Evolutionary conservation across 2,113 vertebrate genomes (phyloP).

Genomic region (Sus scrofa): DNA sequence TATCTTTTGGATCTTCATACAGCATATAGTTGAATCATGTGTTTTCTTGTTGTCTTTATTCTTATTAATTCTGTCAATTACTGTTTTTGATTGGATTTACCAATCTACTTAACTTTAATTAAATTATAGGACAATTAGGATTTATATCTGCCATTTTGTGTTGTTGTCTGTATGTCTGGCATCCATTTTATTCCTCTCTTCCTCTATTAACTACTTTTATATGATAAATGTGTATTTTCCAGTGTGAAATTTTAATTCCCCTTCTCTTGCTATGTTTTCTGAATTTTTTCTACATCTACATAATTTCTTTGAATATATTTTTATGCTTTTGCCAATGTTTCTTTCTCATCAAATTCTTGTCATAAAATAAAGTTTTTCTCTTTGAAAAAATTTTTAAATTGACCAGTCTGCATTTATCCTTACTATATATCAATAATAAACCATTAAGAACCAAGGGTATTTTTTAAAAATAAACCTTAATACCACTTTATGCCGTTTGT

Average conservation of each 20-base stretch:
- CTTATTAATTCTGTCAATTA: background rate
- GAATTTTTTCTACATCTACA: too few relatives aligned
- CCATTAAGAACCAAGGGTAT: too few relatives aligned
- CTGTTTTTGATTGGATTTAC: background rate
- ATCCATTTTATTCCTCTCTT: background rate
- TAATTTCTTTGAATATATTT: too few relatives aligned
- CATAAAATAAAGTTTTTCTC: too few relatives aligned
- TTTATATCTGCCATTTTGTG: background rate
- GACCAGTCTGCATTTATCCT: too few relatives aligned
- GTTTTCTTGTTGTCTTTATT: background rate
- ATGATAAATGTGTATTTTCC: background rate
- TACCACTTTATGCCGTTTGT: too few relatives aligned
- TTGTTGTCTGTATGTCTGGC: background rate
- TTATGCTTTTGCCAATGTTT: too few relatives aligned
- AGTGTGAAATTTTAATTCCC: background rate
- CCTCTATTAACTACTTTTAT: background rate
- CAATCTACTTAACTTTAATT: background rate
- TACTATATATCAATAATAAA: too few relatives aligned
- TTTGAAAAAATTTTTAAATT: too few relatives aligned
- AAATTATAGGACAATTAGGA: background rate
- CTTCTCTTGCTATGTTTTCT: background rate
- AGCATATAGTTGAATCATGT: background rate
- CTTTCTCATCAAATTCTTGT: too few relatives aligned
- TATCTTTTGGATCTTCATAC: background rate
- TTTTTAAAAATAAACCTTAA: too few relatives aligned